Conservation (phyloP, 1,140 invertebrate genomes). For the Lordiphosa mommai region DNA sequence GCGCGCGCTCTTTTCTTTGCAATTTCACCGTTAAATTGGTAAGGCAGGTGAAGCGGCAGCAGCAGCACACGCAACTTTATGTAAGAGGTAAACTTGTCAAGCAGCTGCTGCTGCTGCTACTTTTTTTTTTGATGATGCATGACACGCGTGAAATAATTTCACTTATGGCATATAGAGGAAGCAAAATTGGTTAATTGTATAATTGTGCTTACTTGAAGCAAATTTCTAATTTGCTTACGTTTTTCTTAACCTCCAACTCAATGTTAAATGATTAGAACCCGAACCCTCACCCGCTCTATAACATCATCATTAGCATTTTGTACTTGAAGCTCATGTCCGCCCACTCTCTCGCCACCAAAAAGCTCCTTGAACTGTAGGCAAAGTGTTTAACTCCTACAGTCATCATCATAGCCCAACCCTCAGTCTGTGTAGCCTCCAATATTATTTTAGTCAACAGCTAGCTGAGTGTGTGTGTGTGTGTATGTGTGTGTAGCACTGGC, state of each 20-base stretch:
- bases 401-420: constrained; percentile 7
- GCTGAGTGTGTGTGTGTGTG: constrained; percentile 15
- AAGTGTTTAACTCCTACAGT: constrained; percentile 12
- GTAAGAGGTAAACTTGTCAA: constrained; percentile 39
- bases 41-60: constrained; percentile 54
- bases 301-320: constrained; percentile 41
- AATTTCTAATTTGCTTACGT: no score
- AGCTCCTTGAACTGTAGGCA: constrained; percentile 50
- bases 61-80: constrained; percentile 43
- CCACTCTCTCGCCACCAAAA: constrained; percentile 14
- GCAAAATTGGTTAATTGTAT: not conserved
- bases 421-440: constrained; percentile 62
- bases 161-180: constrained; percentile 28
- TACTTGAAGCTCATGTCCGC: constrained; percentile 51
- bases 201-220: no score
- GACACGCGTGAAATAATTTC: constrained; percentile 68
- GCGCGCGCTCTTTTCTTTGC: constrained; percentile 63
- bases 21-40: constrained; percentile 69
- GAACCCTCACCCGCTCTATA: constrained; percentile 19
- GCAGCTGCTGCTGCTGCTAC: constrained; percentile 18
- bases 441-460: constrained; percentile 74
- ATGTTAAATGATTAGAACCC: constrained; percentile 6
- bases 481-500: constrained; percentile 58
- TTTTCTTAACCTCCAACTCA: constrained; percentile 1
- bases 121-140: constrained; percentile 41